Percentiles rank a stretch among this genome's conserved stretches.
phyloP scores from a whole-genome alignment of 1,140 invertebrate genomes.

The Ectropis grisescens region DNA sequence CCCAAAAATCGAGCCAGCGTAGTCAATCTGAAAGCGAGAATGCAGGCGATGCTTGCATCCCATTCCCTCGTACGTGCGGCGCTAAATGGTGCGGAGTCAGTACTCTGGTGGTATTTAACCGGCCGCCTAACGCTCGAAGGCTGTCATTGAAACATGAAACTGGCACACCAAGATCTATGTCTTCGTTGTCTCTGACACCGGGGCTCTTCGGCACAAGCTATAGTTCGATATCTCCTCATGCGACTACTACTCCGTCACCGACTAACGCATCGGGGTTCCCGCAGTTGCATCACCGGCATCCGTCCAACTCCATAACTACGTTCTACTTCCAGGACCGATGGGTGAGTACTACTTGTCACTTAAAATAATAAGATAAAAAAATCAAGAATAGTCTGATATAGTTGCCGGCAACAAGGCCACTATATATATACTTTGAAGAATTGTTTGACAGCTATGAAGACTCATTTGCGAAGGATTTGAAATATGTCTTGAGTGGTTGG shows the following conservation, averaged over 20 bases:
- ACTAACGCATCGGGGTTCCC: slow-evolving; percentile 57
- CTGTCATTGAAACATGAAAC: slow-evolving; percentile 77
- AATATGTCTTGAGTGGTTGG: too few species aligned
- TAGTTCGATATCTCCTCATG: slow-evolving; percentile 63
- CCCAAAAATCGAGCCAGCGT: slow-evolving; percentile 57
- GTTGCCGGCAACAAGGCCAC: too few species aligned
- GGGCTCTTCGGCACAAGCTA: slow-evolving; percentile 44
- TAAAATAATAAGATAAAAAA: too few species aligned
- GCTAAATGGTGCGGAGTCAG: slow-evolving; percentile 92
- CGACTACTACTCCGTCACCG: slow-evolving; percentile 65
- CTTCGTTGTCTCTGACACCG: slow-evolving; percentile 52
- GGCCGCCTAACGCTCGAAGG: slow-evolving; percentile 81
- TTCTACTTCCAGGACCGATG: slow-evolving; percentile 87
- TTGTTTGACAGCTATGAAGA: too few species aligned
- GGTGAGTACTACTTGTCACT: slow-evolving; percentile 24
- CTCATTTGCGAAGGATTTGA: too few species aligned
- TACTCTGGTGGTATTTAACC: slow-evolving; percentile 87
- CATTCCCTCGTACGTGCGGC: slow-evolving; percentile 94
- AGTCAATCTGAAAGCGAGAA: slow-evolving; percentile 58
- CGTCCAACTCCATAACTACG: slow-evolving; percentile 72
- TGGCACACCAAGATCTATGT: slow-evolving; percentile 76
- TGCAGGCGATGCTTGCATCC: slow-evolving; percentile 84
- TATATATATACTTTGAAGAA: too few species aligned
- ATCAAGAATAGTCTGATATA: too few species aligned
- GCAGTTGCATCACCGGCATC: slow-evolving; percentile 50